Conservation (phyloP, 2,113 vertebrate species). For the Ammospiza caudacuta region DNA sequence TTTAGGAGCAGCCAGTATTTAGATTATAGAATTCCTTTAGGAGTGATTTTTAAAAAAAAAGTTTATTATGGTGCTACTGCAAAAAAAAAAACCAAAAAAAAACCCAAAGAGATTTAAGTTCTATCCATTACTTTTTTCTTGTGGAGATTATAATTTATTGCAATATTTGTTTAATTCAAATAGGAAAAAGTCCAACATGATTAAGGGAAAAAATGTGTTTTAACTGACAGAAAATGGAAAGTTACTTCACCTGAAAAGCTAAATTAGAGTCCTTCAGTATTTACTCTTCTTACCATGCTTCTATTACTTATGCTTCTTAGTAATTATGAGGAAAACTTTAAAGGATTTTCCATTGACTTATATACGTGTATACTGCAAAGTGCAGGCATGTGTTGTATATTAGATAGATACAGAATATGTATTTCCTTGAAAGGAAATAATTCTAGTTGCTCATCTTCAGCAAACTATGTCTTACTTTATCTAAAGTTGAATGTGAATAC, state of each 20-base stretch:
- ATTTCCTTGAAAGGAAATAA: constrained; percentile 40
- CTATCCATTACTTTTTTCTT: not conserved
- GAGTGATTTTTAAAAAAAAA: not conserved
- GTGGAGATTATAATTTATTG: not conserved
- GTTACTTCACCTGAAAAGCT: not conserved
- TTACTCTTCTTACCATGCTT: not conserved
- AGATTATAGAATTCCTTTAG: not conserved
- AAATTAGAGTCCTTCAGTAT: not conserved
- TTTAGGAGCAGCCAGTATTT: not conserved
- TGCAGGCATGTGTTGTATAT: not conserved
- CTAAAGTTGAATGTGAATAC: constrained; percentile 71
- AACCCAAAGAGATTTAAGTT: not conserved
- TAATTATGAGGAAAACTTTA: not conserved
- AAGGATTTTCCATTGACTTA: not conserved
- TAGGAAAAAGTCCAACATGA: not conserved
- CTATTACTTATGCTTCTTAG: not conserved
- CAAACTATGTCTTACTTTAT: constrained; percentile 72
- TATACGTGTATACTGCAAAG: not conserved
- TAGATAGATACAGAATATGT: not conserved
- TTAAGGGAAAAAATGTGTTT: not conserved
- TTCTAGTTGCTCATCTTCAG: constrained; percentile 37
- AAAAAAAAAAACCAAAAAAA: not conserved
- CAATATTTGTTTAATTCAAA: not conserved
- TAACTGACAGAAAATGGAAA: not conserved
- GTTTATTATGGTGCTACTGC: not conserved